These are phyloP conservation scores for Cosmia trapezina DNA, from an alignment of 2,888 invertebrate genomes.

Conservation along the genomic window DNA sequence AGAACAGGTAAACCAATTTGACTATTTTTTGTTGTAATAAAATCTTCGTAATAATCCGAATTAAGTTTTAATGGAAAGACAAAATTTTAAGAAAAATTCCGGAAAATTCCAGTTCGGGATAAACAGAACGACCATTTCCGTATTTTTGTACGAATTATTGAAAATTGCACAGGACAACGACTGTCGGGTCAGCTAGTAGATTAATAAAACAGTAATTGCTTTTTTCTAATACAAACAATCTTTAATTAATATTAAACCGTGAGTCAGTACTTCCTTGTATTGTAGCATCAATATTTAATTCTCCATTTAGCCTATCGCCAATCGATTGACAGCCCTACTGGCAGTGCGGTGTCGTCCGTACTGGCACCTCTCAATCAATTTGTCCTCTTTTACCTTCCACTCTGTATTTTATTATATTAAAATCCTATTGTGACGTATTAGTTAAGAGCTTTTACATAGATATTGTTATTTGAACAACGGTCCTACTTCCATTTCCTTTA, in stretches of 20 bases:
- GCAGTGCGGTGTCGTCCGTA: constrained; percentile 50
- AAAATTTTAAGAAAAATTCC: too few species aligned
- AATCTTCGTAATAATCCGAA: too few species aligned
- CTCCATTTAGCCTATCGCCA: neutral
- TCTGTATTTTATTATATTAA: constrained; percentile 57
- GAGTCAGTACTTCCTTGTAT: neutral
- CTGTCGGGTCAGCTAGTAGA: too few species aligned
- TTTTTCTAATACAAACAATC: neutral
- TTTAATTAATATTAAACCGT: neutral
- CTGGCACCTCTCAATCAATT: constrained; percentile 74
- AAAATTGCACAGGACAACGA: too few species aligned
- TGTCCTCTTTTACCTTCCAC: constrained; percentile 63
- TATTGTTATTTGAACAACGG: constrained; percentile 23
- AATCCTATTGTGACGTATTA: constrained; percentile 41
- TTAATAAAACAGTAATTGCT: too few species aligned
- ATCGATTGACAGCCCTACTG: constrained; percentile 26
- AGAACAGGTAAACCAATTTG: too few species aligned
- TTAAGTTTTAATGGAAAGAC: too few species aligned
- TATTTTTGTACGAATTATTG: too few species aligned
- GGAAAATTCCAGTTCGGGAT: too few species aligned
- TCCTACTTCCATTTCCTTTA: constrained; percentile 4
- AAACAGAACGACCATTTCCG: too few species aligned
- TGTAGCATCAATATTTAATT: neutral
- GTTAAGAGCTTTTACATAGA: constrained; percentile 44
- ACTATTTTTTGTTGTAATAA: too few species aligned